Conservation (phyloP, 2,888 invertebrate genomes). For the Odontothrips loti region DNA sequence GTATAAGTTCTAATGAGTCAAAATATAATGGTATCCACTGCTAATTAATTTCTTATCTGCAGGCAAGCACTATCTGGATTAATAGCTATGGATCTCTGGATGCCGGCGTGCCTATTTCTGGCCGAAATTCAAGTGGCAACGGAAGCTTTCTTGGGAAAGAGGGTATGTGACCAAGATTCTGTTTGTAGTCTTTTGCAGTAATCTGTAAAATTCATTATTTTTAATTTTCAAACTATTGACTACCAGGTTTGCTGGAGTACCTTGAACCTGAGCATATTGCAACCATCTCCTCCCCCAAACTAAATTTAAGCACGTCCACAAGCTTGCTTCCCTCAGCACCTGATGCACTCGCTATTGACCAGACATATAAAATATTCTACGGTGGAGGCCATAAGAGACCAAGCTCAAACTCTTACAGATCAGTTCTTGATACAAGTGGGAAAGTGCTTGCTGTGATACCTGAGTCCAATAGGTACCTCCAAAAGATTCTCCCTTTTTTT, state of each 20-base stretch:
- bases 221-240: neutral
- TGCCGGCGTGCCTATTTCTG: conserved; percentile 50
- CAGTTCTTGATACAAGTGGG: conserved; percentile 41
- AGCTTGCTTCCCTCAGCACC: neutral
- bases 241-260: neutral
- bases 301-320: neutral
- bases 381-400: conserved; percentile 50
- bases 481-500: neutral
- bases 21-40: neutral
- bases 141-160: conserved; percentile 50
- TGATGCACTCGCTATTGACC: conserved; percentile 36
- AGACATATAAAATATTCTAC: conserved; percentile 50
- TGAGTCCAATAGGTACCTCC: conserved; percentile 37
- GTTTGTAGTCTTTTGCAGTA: neutral
- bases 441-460: conserved; percentile 36
- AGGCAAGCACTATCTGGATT: conserved; percentile 54
- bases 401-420: conserved; percentile 46
- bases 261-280: neutral
- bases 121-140: conserved; percentile 51
- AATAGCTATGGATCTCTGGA: conserved; percentile 53
- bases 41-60: conserved; percentile 21
- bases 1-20: neutral
- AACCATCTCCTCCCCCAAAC: neutral
- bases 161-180: conserved; percentile 40
- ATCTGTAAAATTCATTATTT: neutral